Evolutionary conservation across 2,797 vertebrate species (phyloP), one percentile per base, ranked within the genome.

Genomic region (Eulemur mongoz): DNA sequence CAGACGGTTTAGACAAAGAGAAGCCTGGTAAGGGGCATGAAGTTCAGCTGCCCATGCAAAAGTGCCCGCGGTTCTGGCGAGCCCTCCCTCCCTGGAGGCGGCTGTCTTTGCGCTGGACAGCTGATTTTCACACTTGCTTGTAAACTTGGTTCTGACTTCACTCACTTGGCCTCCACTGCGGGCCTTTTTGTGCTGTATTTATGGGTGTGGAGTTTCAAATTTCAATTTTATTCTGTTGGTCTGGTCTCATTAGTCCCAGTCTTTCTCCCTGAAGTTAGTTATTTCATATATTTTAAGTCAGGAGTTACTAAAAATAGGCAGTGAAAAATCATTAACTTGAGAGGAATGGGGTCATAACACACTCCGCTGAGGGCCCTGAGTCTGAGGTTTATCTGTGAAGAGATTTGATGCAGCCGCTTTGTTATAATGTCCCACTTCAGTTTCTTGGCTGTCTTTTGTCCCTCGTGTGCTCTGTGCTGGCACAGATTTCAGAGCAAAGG

Each of bases 291-390:
- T 40, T 61, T 88, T 40, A 73, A 94, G 83, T 93, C 5, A 50
- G 48, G 40, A 59, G 9, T 89, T 81, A 54, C 65, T 70, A 88
- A 96, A 93, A 90, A 76, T 92, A 96, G 65, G 45, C 72, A 63
- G 72, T 75, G 52, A 94, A 69, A 91, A 89, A 13, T 79, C 65
- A 89, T 81, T 82, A 75, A 75, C 50, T 63, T 61, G n/a, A 81
- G 43, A 82, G 40, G 73, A 96, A 94, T 57, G 50, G 72, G 91
- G 81, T 67, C 91, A 85, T 63, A 79, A 48, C 48, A 50, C 4
- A 23, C 18, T 86, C 63, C 43, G 12, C 17, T 7, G 43, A 63
- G 80, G 75, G 40, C 38, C 61, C 22, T 12, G 70, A 52, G 52
- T 48, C 65, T 81, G 78, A 78, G 48, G 69, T 87, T 84, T 90